Percentiles rank a stretch among this genome's conserved stretches.
These are phyloP conservation scores for Esox lucius DNA, from an alignment of 2,797 vertebrate species.

Conservation along the genomic window DNA sequence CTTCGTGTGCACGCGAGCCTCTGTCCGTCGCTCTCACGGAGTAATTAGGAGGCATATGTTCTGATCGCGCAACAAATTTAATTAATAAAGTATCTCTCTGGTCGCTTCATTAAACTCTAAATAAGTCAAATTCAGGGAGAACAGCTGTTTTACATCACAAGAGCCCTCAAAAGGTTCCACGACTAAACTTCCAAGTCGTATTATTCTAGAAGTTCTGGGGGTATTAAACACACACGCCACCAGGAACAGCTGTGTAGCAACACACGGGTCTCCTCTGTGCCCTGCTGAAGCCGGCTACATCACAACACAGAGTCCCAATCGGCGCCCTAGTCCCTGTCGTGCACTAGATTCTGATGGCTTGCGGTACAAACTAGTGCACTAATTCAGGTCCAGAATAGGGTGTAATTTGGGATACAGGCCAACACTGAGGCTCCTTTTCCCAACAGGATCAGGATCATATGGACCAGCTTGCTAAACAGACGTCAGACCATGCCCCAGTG, in stretches of 20 bases:
- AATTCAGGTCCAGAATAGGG: no score
- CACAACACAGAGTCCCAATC: background rate
- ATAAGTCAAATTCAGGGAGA: background rate
- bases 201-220: slow-evolving; percentile 39
- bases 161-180: no score
- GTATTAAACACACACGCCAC: slow-evolving; percentile 47
- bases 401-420: no score
- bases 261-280: slow-evolving; percentile 35
- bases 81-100: background rate
- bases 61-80: background rate
- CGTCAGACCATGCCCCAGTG: slow-evolving; percentile 50
- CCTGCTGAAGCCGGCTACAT: slow-evolving; percentile 36
- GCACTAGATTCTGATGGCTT: no score
- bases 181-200: slow-evolving; percentile 7
- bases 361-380: no score
- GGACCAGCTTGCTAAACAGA: slow-evolving; percentile 64
- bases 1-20: background rate
- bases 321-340: no score
- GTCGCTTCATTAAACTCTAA: slow-evolving; percentile 8
- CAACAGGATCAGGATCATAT: slow-evolving; percentile 54
- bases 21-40: background rate
- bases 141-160: background rate
- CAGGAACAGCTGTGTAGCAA: slow-evolving; percentile 53
- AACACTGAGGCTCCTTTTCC: no score
- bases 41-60: background rate